Evolutionary conservation across 2,888 invertebrate species (phyloP), one percentile per base, ranked within the genome.

Genomic region (Caradrina clavipalpis): DNA sequence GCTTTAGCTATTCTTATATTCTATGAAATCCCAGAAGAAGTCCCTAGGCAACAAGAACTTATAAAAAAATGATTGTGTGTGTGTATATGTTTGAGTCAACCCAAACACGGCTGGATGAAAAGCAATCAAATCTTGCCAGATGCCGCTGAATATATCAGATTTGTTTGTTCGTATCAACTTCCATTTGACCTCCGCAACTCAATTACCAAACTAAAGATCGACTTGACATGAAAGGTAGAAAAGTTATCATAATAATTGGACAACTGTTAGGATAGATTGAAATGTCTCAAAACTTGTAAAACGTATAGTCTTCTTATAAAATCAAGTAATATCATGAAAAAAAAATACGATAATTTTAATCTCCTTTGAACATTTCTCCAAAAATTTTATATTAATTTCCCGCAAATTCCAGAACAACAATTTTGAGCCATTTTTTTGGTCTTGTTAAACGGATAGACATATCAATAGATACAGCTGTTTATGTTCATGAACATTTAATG

Each of bases 91-190:
- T 55, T 7, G 11, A 39, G 13, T 13, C 17, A 26, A 13, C 8
- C n/a, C n/a, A 3, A 49, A 22, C 5, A 19, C 47, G 47, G 17
- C 17, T 53, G 10, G 5, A 2, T 26, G 10, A 51, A 57, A 69
- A 47, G 45, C 45, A 69, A 59, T 59, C 50, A 45, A 51, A 45
- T 8, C 50, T 35, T 17, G 2, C 15, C 51, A 39, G 53, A 70
- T 47, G 35, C 11, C 17, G 17, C 22, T 53, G 45, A 45, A 60
- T 59, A 69, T 26, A 47, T 70, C 21, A 21, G 26, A 53, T 26
- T 47, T 54, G 15, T 69, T 60, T 70, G 13, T 54, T 21, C 6
- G 45, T 17, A 45, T 2, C 13, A 0, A 42, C 42, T 51, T 3
- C 3, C 0, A 53, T 53, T 39, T 1, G 17, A 13, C 22, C 19